Evolutionary conservation across 2,113 vertebrate genomes (phyloP), one percentile per base, ranked within the genome.

Genomic region (Scophthalmus maximus): DNA sequence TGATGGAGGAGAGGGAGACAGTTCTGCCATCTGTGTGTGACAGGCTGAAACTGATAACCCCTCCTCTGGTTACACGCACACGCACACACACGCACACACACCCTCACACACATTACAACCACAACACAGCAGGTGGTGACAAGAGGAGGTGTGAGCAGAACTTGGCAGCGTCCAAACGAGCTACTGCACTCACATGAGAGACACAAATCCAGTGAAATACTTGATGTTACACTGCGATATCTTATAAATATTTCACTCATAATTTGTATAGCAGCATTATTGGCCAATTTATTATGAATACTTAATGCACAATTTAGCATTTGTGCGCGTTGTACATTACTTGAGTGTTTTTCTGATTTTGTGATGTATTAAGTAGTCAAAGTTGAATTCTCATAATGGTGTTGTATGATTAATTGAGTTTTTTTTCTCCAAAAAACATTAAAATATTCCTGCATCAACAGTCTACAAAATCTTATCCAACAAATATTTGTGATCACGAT

Each of bases 1-100:
- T 6, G 36, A 22, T n/a, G 38, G 47, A 22, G 60, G 79, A 29
- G 51, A 50, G 62, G 23, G 59, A 55, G 66, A 79, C 9, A 27
- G 67, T 78, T 81, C 79, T 69, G 76, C 91, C 91, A 91, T 92
- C 89, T 92, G 91, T 86, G 88, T 88, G 81, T 86, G 87, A 89
- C 89, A 92, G 89, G 83, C 85, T 88, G 89, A 77, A 88, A 83
- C 79, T 76, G 82, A 90, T 73, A 76, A 78, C 86, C 77, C 62
- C 76, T 70, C 78, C 50, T 82, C 74, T 73, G 4, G 30, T 76
- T 56, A 22, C 79, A 40, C 34, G 55, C 66, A 68, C 64, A 65
- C 71, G 50, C 12, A 49, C 51, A 71, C 70, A 64, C 29, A 32
- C 38, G 32, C 59, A 59, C 36, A 18, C 38, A 51, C 15, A 34